Percentiles rank a stretch among this genome's conserved stretches.
phyloP scores from a whole-genome alignment of 1,140 invertebrate genomes.

The Cyclina sinensis region DNA sequence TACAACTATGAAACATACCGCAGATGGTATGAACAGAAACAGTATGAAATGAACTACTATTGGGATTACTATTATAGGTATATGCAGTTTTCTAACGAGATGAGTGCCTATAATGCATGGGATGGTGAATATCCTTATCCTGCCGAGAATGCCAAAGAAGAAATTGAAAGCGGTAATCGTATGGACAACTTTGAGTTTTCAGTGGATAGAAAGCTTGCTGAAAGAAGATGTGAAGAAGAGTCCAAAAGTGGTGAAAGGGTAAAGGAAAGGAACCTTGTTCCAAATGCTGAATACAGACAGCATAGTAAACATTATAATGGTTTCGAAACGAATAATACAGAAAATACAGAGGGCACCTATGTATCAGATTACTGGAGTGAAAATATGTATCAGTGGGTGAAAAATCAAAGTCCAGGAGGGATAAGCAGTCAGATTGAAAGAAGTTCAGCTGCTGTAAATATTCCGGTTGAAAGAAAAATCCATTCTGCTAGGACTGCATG shows the following conservation, averaged over 20 bases:
- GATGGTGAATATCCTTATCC: neutral
- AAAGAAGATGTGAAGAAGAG: neutral
- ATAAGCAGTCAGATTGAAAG: neutral
- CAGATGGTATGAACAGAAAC: neutral
- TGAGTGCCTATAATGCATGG: neutral
- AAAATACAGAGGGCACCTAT: neutral
- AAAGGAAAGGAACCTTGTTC: neutral
- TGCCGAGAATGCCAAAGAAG: neutral
- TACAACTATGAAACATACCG: slow-evolving; percentile 27
- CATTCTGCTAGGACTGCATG: neutral
- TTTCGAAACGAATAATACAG: too few species aligned
- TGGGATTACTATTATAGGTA: neutral
- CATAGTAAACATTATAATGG: neutral
- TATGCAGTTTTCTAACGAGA: neutral
- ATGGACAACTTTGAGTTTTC: neutral
- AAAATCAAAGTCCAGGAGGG: neutral
- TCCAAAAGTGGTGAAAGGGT: neutral
- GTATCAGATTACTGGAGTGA: neutral
- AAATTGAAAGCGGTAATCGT: neutral
- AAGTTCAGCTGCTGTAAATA: neutral
- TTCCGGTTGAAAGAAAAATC: neutral
- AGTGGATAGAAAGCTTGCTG: neutral
- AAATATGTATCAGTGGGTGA: slow-evolving; percentile 12
- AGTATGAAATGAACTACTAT: slow-evolving; percentile 25
- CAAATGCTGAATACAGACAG: neutral